Base-by-base conservation (phyloP, 2,888 invertebrate species). In the Phorcus lineatus region DNA sequence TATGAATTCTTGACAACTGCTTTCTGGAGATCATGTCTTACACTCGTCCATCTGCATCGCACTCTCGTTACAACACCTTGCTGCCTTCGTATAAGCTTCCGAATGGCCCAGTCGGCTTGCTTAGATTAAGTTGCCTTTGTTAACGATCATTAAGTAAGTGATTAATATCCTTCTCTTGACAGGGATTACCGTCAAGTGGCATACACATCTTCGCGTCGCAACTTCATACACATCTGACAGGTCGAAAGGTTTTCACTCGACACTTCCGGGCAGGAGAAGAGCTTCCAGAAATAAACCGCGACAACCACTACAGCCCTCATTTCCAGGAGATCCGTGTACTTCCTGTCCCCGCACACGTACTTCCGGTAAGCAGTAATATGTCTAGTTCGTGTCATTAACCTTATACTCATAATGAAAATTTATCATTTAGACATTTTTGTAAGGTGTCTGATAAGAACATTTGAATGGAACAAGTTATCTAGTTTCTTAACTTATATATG, bases 261-360 rank as follows among this genome's bases (percentile, higher is more conserved):
- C 98, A 99, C 92, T 95, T 96, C 75, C 95, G 98, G 17, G 95
- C 95, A 84, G 97, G 97, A 0, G 94, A 95, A 17, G 98, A 99
- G 93, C 93, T 99, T 70, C 95, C 96, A 86, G 92, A 91, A 75
- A 93, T 99, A 19, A 99, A 99, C 93, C 94, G 96, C 83, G 99
- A 99, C 93, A 95, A 97, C 93, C 99, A 98, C 93, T 99, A 97
- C 93, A 98, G 98, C 80, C 97, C 98, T 0, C 99, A 99, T 94
- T 99, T 98, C 94, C 99, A 99, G 94, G 99, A 99, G 94, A 99
- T 99, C 89, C 94, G 99, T 82, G 94, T 96, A 77, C 94, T 99
- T 77, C 96, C 96, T 87, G 94, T 95, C 80, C 96, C 96, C n/a
- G 96, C 97, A 0, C 95, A 94, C 79, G 94, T 99, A 22, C 91